Evolutionary conservation across 2,113 vertebrate species (phyloP).

Genomic region (Microcebus tavaratra): DNA sequence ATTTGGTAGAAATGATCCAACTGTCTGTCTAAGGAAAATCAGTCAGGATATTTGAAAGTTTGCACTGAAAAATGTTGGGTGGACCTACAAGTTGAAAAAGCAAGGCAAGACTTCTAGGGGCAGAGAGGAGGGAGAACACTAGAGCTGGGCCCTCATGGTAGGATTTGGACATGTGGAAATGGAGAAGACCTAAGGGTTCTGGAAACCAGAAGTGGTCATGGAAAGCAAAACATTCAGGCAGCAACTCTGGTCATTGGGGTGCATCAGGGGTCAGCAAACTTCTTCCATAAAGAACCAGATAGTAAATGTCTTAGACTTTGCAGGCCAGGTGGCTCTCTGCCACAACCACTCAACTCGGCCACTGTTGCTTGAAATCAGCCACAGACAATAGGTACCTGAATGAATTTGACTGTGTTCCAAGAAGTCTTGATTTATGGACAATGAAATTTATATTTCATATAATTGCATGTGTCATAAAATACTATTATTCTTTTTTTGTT

Average conservation of each 20-base stretch:
- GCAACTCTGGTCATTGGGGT: not conserved
- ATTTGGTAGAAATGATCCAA: not conserved
- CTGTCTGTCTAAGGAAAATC: not conserved
- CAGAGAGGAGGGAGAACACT: not conserved
- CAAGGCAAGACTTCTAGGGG: not conserved
- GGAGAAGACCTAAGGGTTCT: not conserved
- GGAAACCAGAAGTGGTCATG: not conserved
- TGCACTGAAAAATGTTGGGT: not conserved
- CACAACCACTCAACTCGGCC: not conserved
- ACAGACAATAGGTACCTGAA: not conserved
- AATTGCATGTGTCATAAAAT: not conserved
- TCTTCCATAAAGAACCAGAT: not conserved
- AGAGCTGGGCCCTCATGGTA: not conserved
- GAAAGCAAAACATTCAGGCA: not conserved
- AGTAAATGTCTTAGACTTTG: not conserved
- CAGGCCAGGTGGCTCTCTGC: not conserved
- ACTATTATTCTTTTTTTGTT: not conserved
- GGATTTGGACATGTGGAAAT: not conserved
- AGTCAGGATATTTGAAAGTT: slow-evolving; percentile 14
- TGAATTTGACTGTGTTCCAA: not conserved
- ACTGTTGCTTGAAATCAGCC: not conserved
- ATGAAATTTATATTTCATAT: not conserved
- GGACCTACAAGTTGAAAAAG: not conserved
- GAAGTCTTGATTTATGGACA: not conserved
- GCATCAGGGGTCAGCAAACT: not conserved